Evolutionary conservation across 2,113 vertebrate genomes (phyloP), one percentile per base, ranked within the genome.

Genomic region (Syngnathus typhle): DNA sequence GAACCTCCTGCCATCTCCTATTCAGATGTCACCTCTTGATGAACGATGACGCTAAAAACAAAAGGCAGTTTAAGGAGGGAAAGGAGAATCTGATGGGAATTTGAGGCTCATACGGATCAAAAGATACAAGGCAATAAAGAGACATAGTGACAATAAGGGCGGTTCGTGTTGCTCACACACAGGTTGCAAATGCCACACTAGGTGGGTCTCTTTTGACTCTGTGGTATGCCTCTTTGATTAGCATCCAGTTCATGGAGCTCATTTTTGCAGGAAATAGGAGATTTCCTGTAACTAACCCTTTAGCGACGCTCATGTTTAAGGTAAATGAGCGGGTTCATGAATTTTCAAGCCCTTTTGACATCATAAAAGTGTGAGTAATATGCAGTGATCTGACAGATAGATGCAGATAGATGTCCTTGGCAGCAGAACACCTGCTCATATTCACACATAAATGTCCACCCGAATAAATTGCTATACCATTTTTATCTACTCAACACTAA

Each of bases 161-260:
- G 44, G 61, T 61, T 75, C 43, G 65, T 72, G 61, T 72, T 60
- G 36, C 38, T 27, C 56, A 41, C 49, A 47, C 41, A 16, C 41
- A 75, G 60, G 43, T 74, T 78, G 73, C 36, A 83, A 80, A 78
- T 86, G 75, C 78, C 79, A 83, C 61, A 69, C 16, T 54, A 70
- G 75, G 73, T 67, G 63, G 65, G 62, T 67, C 65, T 78, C 69
- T 86, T 82, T 85, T 36, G 70, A 78, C 71, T 77, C 74, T 23
- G 74, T 56, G 44, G 74, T 73, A 69, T 70, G n/a, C 49, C 56
- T 70, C 70, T 84, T 79, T 78, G 71, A 78, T 78, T 71, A 74
- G 61, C 46, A 60, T n/a, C 43, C 1, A 16, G 21, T 32, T 49
- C 12, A 36, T 55, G 75, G 36, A 60, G 7, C 15, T 19, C 38